Conservation (phyloP, 2,888 invertebrate genomes). For the Eupithecia pulchellata region DNA sequence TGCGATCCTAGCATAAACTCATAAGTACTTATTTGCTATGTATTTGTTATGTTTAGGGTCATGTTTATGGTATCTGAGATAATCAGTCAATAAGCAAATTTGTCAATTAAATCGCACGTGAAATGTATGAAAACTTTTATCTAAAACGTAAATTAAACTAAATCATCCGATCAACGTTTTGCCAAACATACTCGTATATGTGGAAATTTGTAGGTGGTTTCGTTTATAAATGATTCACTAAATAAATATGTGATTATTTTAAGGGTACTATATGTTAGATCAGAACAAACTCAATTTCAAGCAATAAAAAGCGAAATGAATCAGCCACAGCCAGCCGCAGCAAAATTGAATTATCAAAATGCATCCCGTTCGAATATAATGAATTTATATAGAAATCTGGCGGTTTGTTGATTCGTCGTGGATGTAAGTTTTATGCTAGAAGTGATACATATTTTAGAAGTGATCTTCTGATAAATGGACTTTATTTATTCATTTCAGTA, state of each 20-base stretch:
- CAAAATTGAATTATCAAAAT: slow-evolving; percentile 47
- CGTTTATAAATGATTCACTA: not conserved
- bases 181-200: too few relatives aligned
- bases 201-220: not conserved
- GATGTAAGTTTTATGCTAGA: slow-evolving; percentile 25
- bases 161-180: not conserved
- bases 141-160: not conserved
- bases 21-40: not conserved
- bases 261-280: too few relatives aligned
- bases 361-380: slow-evolving; percentile 58
- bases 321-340: slow-evolving; percentile 58
- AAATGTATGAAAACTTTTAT: not conserved
- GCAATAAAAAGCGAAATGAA: slow-evolving; percentile 64
- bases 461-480: not conserved
- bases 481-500: too few relatives aligned
- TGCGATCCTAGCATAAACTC: not conserved
- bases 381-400: slow-evolving; percentile 66
- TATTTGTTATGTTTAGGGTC: not conserved
- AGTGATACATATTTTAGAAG: slow-evolving; percentile 10
- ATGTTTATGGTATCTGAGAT: not conserved
- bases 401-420: slow-evolving; percentile 49
- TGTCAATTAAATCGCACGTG: not conserved
- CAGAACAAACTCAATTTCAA: slow-evolving; percentile 28
- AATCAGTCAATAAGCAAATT: not conserved
- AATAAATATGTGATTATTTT: not conserved